Conservation (phyloP, 2,888 invertebrate species). For the Drosophila recens region DNA sequence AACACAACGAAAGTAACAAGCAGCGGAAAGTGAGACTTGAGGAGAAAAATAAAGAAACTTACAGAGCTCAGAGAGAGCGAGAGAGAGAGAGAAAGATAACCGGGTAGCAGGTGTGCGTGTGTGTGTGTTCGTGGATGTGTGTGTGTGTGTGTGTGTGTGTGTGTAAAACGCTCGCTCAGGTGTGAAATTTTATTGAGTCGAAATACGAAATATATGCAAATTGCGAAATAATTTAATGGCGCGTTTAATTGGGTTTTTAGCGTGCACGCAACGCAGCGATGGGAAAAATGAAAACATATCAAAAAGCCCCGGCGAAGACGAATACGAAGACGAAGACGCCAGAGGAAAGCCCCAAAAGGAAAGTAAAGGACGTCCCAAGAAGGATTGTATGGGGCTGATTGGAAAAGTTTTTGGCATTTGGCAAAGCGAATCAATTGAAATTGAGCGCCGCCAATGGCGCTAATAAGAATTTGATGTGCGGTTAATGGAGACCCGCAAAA, state of each 20-base stretch:
- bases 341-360: constrained; percentile 15
- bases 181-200: constrained; percentile 79
- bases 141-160: constrained; percentile 38
- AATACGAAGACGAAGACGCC: neutral
- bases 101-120: constrained; percentile 37
- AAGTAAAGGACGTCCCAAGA: constrained; percentile 40
- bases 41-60: constrained; percentile 28
- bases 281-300: constrained; percentile 59
- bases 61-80: neutral
- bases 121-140: constrained; percentile 12
- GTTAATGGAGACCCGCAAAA: constrained; percentile 56
- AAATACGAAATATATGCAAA: constrained; percentile 80
- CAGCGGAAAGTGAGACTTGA: neutral
- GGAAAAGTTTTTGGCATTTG: constrained; percentile 71
- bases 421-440: constrained; percentile 74
- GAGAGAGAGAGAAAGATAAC: neutral
- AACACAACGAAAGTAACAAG: constrained; percentile 25
- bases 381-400: constrained; percentile 74
- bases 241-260: constrained; percentile 81
- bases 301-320: constrained; percentile 22
- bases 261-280: constrained; percentile 53
- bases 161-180: constrained; percentile 60
- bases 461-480: constrained; percentile 80
- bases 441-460: constrained; percentile 68
- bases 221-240: constrained; percentile 80